A percentile compares a stretch with the other conserved stretches of the same genome.
Evolutionary conservation across 2,888 invertebrate genomes (phyloP).

Genomic region (Cheiracanthium punctorium): DNA sequence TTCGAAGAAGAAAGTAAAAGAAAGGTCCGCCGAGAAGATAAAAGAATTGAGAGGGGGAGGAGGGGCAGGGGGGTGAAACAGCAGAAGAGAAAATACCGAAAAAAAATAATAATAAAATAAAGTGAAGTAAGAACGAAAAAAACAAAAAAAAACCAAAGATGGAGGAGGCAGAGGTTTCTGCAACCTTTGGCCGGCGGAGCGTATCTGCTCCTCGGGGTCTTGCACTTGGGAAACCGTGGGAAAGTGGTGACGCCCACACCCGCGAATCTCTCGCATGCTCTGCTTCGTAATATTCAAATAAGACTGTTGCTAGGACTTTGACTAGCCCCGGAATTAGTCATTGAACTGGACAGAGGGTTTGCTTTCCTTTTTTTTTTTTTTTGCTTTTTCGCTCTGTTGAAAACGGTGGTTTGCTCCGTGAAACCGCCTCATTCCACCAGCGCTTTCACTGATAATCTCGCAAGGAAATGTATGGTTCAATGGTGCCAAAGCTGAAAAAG

Average conservation of each 20-base stretch:
- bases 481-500: too few species aligned
- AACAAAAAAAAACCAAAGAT: not conserved
- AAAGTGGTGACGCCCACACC: conserved; percentile 22
- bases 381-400: too few species aligned
- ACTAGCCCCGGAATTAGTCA: too few species aligned
- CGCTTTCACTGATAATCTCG: too few species aligned
- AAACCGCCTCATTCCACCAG: too few species aligned
- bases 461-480: too few species aligned
- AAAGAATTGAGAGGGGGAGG: not conserved
- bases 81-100: too few species aligned
- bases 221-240: conserved; percentile 32
- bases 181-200: conserved; percentile 31
- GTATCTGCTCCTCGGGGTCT: conserved; percentile 18
- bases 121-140: conserved; percentile 6
- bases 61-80: too few species aligned
- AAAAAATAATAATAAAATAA: too few species aligned
- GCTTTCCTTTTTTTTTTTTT: too few species aligned
- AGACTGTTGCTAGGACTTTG: not conserved
- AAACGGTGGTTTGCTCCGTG: too few species aligned
- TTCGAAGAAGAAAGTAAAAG: not conserved
- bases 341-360: too few species aligned
- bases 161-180: conserved; percentile 16
- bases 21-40: not conserved
- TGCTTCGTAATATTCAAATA: not conserved
- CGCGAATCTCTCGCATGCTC: not conserved